phyloP scores from a whole-genome alignment of 2,888 invertebrate species.

The Tachina grossa region DNA sequence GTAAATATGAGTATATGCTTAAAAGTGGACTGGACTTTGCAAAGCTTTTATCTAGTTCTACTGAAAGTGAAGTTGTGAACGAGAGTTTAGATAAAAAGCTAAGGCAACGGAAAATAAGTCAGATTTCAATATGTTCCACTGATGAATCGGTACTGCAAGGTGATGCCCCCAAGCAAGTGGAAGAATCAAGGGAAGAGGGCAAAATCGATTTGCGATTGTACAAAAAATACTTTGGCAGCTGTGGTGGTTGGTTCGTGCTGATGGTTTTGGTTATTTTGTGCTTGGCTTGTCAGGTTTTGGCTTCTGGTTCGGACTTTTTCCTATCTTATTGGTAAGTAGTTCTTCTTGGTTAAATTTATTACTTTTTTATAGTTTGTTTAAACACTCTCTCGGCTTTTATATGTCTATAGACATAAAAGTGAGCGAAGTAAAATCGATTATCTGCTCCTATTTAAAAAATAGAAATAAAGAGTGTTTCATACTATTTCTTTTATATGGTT shows the following conservation, averaged over 20 bases:
- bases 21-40: conserved; percentile 91
- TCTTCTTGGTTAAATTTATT: neutral
- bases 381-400: no score
- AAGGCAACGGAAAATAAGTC: conserved; percentile 80
- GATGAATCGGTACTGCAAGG: conserved; percentile 84
- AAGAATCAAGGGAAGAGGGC: conserved; percentile 86
- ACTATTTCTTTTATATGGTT: no score
- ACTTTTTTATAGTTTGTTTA: neutral
- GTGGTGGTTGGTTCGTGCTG: conserved; percentile 86
- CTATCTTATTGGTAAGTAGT: conserved; percentile 86
- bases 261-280: conserved; percentile 86
- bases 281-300: conserved; percentile 87
- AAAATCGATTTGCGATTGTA: conserved; percentile 86
- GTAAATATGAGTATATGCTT: conserved; percentile 88
- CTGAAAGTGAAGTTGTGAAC: conserved; percentile 79
- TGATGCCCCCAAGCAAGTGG: conserved; percentile 81
- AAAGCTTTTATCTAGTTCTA: conserved; percentile 85
- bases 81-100: conserved; percentile 70
- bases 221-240: conserved; percentile 87
- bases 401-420: no score
- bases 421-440: no score
- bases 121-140: conserved; percentile 83
- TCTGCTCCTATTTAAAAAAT: no score
- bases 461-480: no score
- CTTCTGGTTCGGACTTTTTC: conserved; percentile 90